phyloP scores from a whole-genome alignment of 2,113 vertebrate genomes.

The Sprattus sprattus region DNA sequence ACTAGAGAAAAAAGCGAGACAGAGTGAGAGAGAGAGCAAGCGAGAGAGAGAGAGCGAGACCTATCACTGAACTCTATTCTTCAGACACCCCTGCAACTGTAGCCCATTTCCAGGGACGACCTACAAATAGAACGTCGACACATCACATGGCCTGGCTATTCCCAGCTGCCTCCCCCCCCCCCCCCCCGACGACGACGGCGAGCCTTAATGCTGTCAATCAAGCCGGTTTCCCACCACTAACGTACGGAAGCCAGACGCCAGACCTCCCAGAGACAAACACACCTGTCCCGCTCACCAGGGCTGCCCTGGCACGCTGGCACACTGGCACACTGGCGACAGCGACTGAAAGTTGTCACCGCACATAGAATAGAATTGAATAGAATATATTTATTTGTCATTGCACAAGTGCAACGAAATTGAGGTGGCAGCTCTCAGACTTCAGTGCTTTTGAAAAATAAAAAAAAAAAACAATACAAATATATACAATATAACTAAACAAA shows the following conservation, averaged over 20 bases:
- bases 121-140: slow-evolving; percentile 68
- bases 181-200: not conserved
- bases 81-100: slow-evolving; percentile 20
- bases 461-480: no score
- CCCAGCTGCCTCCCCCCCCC: no score
- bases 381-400: no score
- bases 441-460: no score
- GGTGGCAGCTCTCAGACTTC: no score
- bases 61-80: slow-evolving; percentile 29
- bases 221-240: not conserved
- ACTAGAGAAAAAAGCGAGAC: not conserved
- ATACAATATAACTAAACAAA: no score
- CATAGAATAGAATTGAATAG: no score
- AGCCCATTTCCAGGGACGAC: slow-evolving; percentile 34
- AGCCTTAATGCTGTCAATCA: slow-evolving; percentile 29
- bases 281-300: not conserved
- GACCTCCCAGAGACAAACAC: not conserved
- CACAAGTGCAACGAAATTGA: no score
- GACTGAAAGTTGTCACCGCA: not conserved
- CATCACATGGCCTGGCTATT: slow-evolving; percentile 73
- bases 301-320: not conserved
- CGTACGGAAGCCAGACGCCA: not conserved
- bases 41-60: not conserved
- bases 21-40: not conserved
- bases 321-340: not conserved